A percentile compares a stretch with the other conserved stretches of the same genome.
These are phyloP conservation scores for Uloborus diversus DNA, from an alignment of 1,140 invertebrate species.

Conservation along the genomic window DNA sequence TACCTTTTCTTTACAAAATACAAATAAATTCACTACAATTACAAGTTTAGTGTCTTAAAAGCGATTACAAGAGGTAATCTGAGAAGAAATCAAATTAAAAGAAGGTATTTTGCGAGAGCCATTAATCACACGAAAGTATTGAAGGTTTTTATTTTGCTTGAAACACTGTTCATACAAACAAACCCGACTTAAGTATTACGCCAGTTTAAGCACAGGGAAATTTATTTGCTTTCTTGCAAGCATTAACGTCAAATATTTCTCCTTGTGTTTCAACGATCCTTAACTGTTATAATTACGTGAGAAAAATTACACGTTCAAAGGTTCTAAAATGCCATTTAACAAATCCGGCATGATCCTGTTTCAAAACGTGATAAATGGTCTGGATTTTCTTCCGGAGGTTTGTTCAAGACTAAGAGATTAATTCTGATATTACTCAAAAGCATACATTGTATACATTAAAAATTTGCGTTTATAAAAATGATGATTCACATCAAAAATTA, in stretches of 20 bases:
- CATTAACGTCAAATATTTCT: constrained; percentile 22
- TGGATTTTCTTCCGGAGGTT: constrained; percentile 15
- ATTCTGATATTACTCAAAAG: too few relatives aligned
- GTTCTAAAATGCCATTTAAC: constrained; percentile 30
- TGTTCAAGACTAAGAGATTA: constrained; percentile 36
- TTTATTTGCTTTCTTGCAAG: constrained; percentile 5
- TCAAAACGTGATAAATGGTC: constrained; percentile 23
- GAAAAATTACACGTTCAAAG: constrained; percentile 38
- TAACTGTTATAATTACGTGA: constrained; percentile 43
- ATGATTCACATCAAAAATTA: too few relatives aligned
- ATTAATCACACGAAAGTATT: constrained; percentile 44
- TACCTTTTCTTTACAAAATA: not conserved
- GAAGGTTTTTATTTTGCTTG: not conserved
- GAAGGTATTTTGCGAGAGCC: constrained; percentile 1
- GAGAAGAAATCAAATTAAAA: constrained; percentile 22
- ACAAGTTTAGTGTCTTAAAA: not conserved
- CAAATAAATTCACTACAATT: not conserved
- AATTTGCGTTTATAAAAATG: too few relatives aligned
- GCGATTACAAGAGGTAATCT: constrained; percentile 8
- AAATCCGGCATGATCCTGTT: constrained; percentile 11
- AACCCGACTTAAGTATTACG: too few relatives aligned
- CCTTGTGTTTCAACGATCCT: constrained; percentile 30
- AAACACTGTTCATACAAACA: not conserved
- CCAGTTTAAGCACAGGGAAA: not conserved
- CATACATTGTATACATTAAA: too few relatives aligned